Base-by-base conservation (phyloP, 2,888 invertebrate species). In the Podabrus alpinus region DNA sequence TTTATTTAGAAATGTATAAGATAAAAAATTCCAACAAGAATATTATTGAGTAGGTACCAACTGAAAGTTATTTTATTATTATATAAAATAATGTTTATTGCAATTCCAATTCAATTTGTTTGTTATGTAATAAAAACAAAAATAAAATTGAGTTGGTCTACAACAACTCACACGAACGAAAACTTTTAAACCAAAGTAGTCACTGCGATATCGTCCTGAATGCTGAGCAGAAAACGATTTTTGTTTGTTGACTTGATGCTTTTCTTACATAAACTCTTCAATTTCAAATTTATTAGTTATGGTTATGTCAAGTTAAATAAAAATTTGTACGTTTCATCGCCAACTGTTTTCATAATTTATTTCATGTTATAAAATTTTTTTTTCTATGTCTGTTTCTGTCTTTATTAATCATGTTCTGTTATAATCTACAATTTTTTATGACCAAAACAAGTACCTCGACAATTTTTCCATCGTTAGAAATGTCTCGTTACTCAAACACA, bases 81-180 rank as follows among this genome's bases (percentile, higher is more conserved):
- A n/a, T 45, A 45, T 45, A 45, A 45, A 45, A 45, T 45, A 45
- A 21, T 21, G 9, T 19, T 45, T 24, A 16, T 16, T 29, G 61
- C 45, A 15, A 71, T 66, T 68, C 29, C 29, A 17, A 66, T 64
- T 71, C 21, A 21, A 24, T 21, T 71, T 25, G 71, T 71, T 68
- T 66, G 66, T 71, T 71, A 71, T 17, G 66, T 62, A 71, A 71
- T 66, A 25, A 71, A 66, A 71, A 67, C 45, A 45, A 29, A 66
- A 68, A 59, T 25, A 72, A 67, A 29, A 70, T 69, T 17, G 70
- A 64, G 62, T 64, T 64, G 62, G 62, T 19, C 62, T 19, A 64
- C 19, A 64, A 64, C 62, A 64, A 64, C 62, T 64, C 62, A 21
- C 19, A 62, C 62, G 21, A 61, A 64, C n/a, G 62, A 64, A 64